These are phyloP conservation scores for Eumerus sabulonum DNA, from an alignment of 2,888 invertebrate genomes.

Conservation along the genomic window DNA sequence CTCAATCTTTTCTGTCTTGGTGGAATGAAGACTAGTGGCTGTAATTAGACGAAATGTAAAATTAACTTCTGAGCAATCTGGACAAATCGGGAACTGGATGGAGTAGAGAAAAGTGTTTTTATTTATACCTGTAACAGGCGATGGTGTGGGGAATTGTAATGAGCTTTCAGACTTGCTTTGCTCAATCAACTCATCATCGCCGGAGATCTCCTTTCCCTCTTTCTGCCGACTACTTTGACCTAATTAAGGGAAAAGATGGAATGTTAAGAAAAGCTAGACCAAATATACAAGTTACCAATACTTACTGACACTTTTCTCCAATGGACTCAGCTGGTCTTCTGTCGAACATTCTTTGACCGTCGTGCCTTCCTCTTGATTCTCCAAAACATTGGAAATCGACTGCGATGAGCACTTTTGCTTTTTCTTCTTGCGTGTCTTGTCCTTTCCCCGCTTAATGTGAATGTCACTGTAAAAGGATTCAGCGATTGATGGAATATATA, in stretches of 20 bases:
- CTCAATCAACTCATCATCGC: conserved; percentile 71
- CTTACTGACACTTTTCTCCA: conserved; percentile 70
- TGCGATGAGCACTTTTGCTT: conserved; percentile 72
- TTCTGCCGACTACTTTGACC: conserved; percentile 70
- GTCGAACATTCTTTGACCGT: conserved; percentile 60
- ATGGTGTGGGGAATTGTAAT: conserved; percentile 71
- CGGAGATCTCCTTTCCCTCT: conserved; percentile 70
- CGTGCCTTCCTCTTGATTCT: conserved; percentile 70
- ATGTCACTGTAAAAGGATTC: conserved; percentile 71
- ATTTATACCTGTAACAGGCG: conserved; percentile 71
- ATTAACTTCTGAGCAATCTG: too few species aligned
- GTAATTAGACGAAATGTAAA: conserved; percentile 31
- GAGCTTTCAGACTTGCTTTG: conserved; percentile 71
- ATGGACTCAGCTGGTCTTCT: conserved; percentile 63
- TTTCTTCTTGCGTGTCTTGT: conserved; percentile 77
- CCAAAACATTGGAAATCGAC: conserved; percentile 60
- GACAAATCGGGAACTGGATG: too few species aligned
- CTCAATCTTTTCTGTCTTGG: conserved; percentile 72
- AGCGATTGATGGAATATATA: background rate
- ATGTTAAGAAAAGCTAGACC: too few species aligned
- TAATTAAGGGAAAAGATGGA: conserved; percentile 28
- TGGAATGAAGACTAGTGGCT: conserved; percentile 70
- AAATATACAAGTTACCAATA: background rate
- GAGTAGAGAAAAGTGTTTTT: background rate
- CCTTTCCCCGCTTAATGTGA: conserved; percentile 75